These are phyloP conservation scores for Eristalis arbustorum DNA, from an alignment of 2,888 invertebrate genomes.

Conservation along the genomic window DNA sequence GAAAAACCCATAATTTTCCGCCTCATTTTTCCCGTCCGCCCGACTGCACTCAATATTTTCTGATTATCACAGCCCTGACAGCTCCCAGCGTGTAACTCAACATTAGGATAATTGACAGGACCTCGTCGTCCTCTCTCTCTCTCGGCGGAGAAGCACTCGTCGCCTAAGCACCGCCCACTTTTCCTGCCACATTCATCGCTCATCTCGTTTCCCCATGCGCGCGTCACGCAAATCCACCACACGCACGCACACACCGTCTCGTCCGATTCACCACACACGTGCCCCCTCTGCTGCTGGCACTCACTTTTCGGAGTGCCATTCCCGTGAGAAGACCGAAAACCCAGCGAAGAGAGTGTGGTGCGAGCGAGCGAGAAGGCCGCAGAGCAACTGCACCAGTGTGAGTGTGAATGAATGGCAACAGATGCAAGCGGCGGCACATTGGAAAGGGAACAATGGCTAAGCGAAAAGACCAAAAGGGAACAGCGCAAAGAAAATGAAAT, in stretches of 20 bases:
- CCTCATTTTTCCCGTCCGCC: background rate
- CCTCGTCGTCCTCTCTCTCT: background rate
- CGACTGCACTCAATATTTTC: constrained; percentile 8
- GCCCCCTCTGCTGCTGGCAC: background rate
- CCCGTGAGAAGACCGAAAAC: constrained; percentile 17
- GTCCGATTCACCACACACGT: constrained; percentile 19
- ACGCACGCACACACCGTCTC: no score
- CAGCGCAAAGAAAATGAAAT: constrained; percentile 61
- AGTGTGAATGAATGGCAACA: constrained; percentile 5
- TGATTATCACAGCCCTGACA: constrained; percentile 39
- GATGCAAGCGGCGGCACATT: constrained; percentile 1
- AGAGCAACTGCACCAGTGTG: background rate
- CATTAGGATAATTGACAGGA: constrained; percentile 55
- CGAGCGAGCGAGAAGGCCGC: background rate
- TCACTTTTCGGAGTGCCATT: constrained; percentile 51
- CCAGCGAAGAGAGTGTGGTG: background rate
- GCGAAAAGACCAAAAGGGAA: constrained; percentile 33
- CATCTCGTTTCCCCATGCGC: constrained; percentile 23
- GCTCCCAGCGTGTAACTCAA: constrained; percentile 39
- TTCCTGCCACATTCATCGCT: background rate
- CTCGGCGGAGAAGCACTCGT: constrained; percentile 2
- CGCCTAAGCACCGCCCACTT: constrained; percentile 48
- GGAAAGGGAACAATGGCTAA: constrained; percentile 15
- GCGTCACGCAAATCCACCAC: constrained; percentile 53
- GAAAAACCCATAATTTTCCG: background rate